These are phyloP conservation scores for Aphelocoma californica DNA, from an alignment of 2,797 vertebrate genomes.

Conservation along the genomic window DNA sequence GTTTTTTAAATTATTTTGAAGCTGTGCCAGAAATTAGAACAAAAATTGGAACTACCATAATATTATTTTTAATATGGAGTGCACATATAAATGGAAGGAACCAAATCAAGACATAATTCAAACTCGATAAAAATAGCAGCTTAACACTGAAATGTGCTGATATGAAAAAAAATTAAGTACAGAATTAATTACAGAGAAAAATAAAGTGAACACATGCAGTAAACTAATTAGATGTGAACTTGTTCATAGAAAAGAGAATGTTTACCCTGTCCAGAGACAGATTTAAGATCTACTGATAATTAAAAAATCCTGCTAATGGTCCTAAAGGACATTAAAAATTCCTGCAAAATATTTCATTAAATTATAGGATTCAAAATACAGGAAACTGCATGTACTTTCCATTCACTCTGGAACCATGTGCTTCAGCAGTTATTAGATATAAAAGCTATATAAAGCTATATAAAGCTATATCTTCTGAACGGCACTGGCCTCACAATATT, in stretches of 20 bases:
- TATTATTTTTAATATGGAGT: not conserved
- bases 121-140: not conserved
- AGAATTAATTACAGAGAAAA: conserved; percentile 20
- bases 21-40: not conserved
- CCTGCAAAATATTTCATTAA: not conserved
- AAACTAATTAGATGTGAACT: not conserved
- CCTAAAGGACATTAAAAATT: not conserved
- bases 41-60: not conserved
- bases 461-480: not conserved
- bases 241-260: not conserved
- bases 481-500: not conserved
- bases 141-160: not conserved
- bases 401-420: not conserved
- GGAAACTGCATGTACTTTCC: not conserved
- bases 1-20: conserved; percentile 9
- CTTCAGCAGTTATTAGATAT: not conserved
- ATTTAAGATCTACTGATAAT: conserved; percentile 6
- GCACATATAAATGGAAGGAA: not conserved
- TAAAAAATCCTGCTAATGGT: not conserved
- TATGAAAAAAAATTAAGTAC: not conserved
- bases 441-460: not conserved
- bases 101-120: not conserved
- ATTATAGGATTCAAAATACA: not conserved
- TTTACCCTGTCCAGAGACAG: not conserved
- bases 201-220: not conserved